Evolutionary conservation across 2,113 vertebrate species (phyloP), one percentile per base, ranked within the genome.

Genomic region (Gopherus flavomarginatus): DNA sequence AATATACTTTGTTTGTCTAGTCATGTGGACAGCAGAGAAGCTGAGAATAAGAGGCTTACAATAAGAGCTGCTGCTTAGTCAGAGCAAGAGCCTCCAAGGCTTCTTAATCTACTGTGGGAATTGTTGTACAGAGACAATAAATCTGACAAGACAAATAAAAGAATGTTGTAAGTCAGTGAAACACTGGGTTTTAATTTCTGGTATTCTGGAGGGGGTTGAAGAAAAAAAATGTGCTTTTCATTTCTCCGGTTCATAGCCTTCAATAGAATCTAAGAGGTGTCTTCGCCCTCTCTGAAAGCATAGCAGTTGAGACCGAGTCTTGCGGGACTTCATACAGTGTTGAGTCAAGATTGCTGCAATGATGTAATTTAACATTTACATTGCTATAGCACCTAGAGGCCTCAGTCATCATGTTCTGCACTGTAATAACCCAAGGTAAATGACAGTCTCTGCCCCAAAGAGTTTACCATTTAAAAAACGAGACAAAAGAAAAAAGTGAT

Each of bases 1-100:
- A 96, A 97, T 96, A 96, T 89, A 94, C 97, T 98, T 98, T 98
- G 96, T 89, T 89, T 96, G 96, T 96, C 97, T 98, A 97, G 97
- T 96, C 90, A 89, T 97, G 84, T 93, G 96, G 89, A 88, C 91
- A 92, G 94, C 94, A 80, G 82, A 59, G 42, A 94, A 96, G 94
- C 2, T 72, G 94, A 94, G 90, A 96, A 83, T 95, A 97, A 97
- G 97, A 96, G 94, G 93, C 92, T 98, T 98, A 91, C 19, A 82
- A 85, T 94, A 95, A 95, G 82, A 97, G 65, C 88, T 94, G 57
- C 82, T 93, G 89, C 86, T 98, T 95, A 90, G 95, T 95, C 90
- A 88, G 54, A 96, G 92, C 90, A 94, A 85, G 77, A 96, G 87
- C 88, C 85, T 97, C 91, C 24, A 57, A 95, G 95, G 86, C 69